phyloP scores from a whole-genome alignment of 2,797 vertebrate genomes.

The Podarcis lilfordi region DNA sequence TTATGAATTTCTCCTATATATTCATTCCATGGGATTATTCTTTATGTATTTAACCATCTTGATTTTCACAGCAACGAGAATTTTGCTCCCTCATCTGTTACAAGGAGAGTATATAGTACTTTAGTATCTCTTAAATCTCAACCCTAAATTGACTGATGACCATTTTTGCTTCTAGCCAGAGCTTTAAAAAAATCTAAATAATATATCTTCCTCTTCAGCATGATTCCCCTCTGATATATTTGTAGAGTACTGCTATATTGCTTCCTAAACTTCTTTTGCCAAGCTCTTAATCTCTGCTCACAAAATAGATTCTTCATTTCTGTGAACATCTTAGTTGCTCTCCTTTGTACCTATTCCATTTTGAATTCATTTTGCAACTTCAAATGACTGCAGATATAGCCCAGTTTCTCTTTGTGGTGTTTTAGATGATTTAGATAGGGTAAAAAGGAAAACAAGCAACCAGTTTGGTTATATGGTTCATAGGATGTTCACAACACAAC shows the following conservation, averaged over 20 bases:
- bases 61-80: not conserved
- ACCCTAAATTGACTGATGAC: not conserved
- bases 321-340: not conserved
- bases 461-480: not conserved
- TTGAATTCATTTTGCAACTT: not conserved
- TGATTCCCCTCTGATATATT: not conserved
- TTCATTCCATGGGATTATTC: not conserved
- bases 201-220: not conserved
- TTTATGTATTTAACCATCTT: not conserved
- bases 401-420: not conserved
- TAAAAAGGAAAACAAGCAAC: not conserved
- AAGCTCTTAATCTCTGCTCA: not conserved
- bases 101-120: not conserved
- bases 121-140: not conserved
- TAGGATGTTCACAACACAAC: not conserved
- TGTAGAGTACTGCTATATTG: not conserved
- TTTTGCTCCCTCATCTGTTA: not conserved
- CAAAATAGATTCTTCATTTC: not conserved
- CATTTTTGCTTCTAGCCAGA: not conserved
- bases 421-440: no score
- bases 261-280: not conserved
- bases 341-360: not conserved
- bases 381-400: not conserved
- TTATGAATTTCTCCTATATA: no score
- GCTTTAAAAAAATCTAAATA: not conserved